Percentiles rank a stretch among this genome's conserved stretches.
phyloP scores from a whole-genome alignment of 2,888 invertebrate genomes.

The Lycocerus yunnanus region DNA sequence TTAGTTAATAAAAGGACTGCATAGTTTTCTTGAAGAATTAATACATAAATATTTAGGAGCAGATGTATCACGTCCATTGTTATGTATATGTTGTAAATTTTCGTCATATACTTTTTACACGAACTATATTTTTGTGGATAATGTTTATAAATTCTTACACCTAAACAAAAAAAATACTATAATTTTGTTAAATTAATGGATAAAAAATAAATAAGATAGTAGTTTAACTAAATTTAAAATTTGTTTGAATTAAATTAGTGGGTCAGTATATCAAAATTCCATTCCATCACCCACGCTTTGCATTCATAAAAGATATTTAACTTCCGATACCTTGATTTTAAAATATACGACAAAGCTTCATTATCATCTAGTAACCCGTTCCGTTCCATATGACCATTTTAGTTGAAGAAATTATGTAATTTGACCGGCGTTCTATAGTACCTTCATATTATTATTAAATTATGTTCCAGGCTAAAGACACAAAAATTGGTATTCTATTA shows the following conservation, averaged over 20 bases:
- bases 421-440: neutral
- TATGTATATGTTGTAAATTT: too few relatives aligned
- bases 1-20: too few relatives aligned
- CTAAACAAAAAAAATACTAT: too few relatives aligned
- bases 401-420: neutral
- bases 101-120: too few relatives aligned
- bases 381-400: neutral
- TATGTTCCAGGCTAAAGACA: neutral
- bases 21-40: too few relatives aligned
- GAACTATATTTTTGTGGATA: too few relatives aligned
- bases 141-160: too few relatives aligned
- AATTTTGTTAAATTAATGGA: too few relatives aligned
- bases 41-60: too few relatives aligned
- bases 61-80: too few relatives aligned
- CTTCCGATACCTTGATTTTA: neutral
- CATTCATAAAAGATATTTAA: neutral
- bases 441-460: neutral
- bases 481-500: neutral
- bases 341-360: neutral
- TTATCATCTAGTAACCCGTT: neutral
- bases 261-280: neutral
- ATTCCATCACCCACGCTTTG: neutral
- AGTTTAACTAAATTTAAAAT: neutral
- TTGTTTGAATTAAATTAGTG: neutral
- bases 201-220: neutral